Percentiles rank a stretch among this genome's conserved stretches.
These are phyloP conservation scores for Danio albolineatus DNA, from an alignment of 2,797 vertebrate species.

Conservation along the genomic window DNA sequence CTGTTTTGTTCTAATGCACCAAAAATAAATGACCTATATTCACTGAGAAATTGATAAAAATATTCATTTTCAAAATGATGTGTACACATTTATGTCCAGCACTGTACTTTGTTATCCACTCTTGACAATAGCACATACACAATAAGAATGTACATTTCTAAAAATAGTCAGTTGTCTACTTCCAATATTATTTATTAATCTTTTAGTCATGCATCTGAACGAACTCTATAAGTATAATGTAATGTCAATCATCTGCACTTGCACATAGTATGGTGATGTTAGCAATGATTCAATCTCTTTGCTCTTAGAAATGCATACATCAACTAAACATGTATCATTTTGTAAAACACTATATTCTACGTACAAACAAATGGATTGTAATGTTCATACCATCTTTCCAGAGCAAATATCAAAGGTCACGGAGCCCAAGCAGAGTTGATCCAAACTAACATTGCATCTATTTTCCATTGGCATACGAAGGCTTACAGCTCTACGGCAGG, in stretches of 20 bases:
- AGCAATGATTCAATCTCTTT: background rate
- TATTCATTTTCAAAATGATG: too few relatives aligned
- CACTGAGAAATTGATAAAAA: too few relatives aligned
- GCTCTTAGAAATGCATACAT: background rate
- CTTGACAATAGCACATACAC: too few relatives aligned
- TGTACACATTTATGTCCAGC: too few relatives aligned
- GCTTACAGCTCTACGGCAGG: constrained; percentile 12
- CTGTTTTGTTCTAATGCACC: too few relatives aligned
- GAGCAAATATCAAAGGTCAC: constrained; percentile 12
- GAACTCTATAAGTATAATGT: background rate
- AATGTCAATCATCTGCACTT: constrained; percentile 6
- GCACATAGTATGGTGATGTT: background rate
- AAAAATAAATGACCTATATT: too few relatives aligned
- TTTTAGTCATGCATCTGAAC: background rate
- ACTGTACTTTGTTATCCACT: too few relatives aligned
- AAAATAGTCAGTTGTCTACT: background rate
- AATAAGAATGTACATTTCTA: background rate
- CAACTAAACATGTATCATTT: too few relatives aligned
- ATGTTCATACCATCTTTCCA: background rate
- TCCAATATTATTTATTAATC: background rate
- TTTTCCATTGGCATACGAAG: background rate
- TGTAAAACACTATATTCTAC: too few relatives aligned
- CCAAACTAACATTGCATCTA: constrained; percentile 5
- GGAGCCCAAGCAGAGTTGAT: background rate
- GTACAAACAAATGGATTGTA: background rate